A percentile compares a stretch with the other conserved stretches of the same genome.
phyloP scores from a whole-genome alignment of 2,797 vertebrate genomes.

The Mallotus villosus region DNA sequence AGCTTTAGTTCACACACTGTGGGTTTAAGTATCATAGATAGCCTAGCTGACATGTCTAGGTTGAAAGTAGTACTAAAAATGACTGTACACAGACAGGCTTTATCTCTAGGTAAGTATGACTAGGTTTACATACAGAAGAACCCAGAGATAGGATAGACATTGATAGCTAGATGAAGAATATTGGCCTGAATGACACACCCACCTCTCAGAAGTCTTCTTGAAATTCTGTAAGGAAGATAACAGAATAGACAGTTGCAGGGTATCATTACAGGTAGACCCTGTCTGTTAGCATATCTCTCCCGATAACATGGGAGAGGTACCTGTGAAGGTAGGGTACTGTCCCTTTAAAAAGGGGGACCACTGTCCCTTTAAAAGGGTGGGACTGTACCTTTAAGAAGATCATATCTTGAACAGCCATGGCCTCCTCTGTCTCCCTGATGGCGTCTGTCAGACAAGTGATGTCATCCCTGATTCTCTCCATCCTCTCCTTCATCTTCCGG shows the following conservation, averaged over 20 bases:
- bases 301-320: background rate
- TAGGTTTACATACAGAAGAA: background rate
- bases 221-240: constrained; percentile 56
- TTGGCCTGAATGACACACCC: constrained; percentile 9
- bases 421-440: constrained; percentile 50
- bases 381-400: constrained; percentile 54
- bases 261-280: background rate
- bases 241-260: background rate
- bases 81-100: no score
- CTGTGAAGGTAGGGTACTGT: background rate
- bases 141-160: no score
- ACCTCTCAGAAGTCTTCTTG: constrained; percentile 57
- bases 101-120: background rate
- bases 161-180: background rate
- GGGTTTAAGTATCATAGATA: no score
- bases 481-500: constrained; percentile 49
- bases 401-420: constrained; percentile 41
- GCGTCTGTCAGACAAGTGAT: constrained; percentile 43
- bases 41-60: no score
- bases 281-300: background rate
- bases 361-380: background rate
- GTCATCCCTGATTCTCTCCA: constrained; percentile 47
- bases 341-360: background rate
- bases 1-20: background rate
- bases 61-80: no score